Evolutionary conservation across 2,888 invertebrate genomes (phyloP).

Genomic region (Agriopis marginaria): DNA sequence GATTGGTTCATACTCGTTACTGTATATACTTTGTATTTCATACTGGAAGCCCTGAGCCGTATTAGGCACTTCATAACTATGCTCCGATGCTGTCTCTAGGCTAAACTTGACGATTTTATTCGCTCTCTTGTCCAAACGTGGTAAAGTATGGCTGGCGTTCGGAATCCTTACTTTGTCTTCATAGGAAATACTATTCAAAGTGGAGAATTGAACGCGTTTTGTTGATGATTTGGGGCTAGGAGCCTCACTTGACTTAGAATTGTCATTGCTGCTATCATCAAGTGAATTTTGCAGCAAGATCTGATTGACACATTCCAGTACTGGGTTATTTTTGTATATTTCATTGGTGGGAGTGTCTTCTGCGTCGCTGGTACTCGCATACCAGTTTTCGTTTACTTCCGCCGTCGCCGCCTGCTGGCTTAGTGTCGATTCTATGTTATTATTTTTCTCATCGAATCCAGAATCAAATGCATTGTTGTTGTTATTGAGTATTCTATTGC

Average conservation of each 20-base stretch:
- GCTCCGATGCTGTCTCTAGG: slow-evolving; percentile 82
- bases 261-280: slow-evolving; percentile 85
- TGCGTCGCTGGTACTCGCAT: slow-evolving; percentile 92
- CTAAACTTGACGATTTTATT: slow-evolving; percentile 85
- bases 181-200: slow-evolving; percentile 87
- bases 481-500: slow-evolving; percentile 70
- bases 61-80: slow-evolving; percentile 88
- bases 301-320: slow-evolving; percentile 94
- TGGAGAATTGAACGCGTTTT: slow-evolving; percentile 88
- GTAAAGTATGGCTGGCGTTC: slow-evolving; percentile 70
- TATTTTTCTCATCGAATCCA: slow-evolving; percentile 71
- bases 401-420: slow-evolving; percentile 64
- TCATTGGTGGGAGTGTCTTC: slow-evolving; percentile 90
- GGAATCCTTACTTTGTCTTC: slow-evolving; percentile 77
- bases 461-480: slow-evolving; percentile 64
- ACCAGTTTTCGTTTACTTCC: slow-evolving; percentile 91
- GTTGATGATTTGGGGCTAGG: slow-evolving; percentile 80
- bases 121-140: slow-evolving; percentile 77
- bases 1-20: slow-evolving; percentile 91
- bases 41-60: slow-evolving; percentile 83
- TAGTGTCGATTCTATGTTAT: slow-evolving; percentile 67
- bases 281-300: slow-evolving; percentile 92
- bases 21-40: slow-evolving; percentile 89
- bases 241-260: slow-evolving; percentile 79
- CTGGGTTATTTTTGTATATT: slow-evolving; percentile 93